Evolutionary conservation across 2,888 invertebrate species (phyloP).

Genomic region (Neoscelio sp.): DNA sequence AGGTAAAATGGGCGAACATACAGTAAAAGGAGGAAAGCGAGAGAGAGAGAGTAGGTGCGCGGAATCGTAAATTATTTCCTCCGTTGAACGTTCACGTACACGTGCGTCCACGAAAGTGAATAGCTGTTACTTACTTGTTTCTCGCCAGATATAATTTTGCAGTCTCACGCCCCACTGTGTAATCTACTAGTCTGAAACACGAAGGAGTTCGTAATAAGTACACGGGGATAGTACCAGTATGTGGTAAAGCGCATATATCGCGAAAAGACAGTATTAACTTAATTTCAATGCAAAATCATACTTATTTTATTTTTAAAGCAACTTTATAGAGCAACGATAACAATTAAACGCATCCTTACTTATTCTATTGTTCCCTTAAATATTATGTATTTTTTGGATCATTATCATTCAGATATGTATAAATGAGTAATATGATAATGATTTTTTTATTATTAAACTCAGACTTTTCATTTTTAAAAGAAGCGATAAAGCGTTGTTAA

Average conservation of each 20-base stretch:
- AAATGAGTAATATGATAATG: no score
- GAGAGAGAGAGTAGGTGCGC: neutral
- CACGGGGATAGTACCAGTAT: conserved; percentile 39
- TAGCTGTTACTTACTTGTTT: conserved; percentile 67
- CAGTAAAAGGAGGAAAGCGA: conserved; percentile 21
- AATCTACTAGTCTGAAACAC: conserved; percentile 46
- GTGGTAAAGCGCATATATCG: conserved; percentile 51
- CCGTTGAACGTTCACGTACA: conserved; percentile 59
- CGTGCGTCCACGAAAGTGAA: conserved; percentile 62
- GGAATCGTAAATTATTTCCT: conserved; percentile 58
- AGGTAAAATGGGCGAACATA: conserved; percentile 28
- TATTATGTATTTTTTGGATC: no score
- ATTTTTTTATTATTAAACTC: no score
- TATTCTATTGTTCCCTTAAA: no score
- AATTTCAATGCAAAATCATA: conserved; percentile 18
- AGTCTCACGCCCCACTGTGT: conserved; percentile 48
- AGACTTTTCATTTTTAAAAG: no score
- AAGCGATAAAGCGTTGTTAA: no score
- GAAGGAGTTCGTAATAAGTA: conserved; percentile 56
- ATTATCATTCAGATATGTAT: no score
- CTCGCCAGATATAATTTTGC: conserved; percentile 65
- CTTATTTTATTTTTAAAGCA: conserved; percentile 25
- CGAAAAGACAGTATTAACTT: conserved; percentile 19
- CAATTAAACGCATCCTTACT: no score
- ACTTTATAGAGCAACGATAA: neutral